phyloP scores from a whole-genome alignment of 2,797 vertebrate genomes.

The Chaetophractus vellerosus region DNA sequence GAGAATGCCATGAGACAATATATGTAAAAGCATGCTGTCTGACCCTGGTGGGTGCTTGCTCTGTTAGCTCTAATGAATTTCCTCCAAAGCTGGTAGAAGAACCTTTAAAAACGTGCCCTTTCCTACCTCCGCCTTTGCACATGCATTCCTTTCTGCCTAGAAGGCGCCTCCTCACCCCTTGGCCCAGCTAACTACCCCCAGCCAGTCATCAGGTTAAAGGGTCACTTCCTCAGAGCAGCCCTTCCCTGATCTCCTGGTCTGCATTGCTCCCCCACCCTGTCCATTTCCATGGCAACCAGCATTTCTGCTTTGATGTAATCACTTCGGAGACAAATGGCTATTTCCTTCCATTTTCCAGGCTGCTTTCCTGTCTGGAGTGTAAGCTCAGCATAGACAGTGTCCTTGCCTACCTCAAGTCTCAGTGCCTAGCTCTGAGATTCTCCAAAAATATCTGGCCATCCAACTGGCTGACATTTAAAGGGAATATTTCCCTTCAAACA shows the following conservation, averaged over 20 bases:
- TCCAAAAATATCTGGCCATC: neutral
- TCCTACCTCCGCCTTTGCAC: neutral
- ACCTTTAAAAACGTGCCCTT: neutral
- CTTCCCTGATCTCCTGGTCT: neutral
- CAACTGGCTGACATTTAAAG: neutral
- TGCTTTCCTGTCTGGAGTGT: neutral
- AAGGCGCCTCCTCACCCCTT: neutral
- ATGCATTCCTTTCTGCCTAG: neutral
- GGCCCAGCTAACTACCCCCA: neutral
- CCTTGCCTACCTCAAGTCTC: neutral
- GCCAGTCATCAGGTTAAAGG: neutral
- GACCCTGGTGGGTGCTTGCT: neutral
- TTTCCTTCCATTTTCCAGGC: neutral
- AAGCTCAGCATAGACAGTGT: neutral
- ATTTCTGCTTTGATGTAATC: neutral
- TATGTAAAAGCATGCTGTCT: neutral
- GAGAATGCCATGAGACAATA: neutral
- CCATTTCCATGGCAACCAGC: neutral
- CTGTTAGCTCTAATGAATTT: neutral
- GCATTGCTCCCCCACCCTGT: accelerated
- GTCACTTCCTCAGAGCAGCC: neutral
- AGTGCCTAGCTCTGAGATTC: neutral
- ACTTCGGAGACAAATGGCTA: neutral
- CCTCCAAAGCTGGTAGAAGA: neutral
- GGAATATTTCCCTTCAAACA: neutral